These are phyloP conservation scores for Antidorcas marsupialis DNA, from an alignment of 2,113 vertebrate genomes.

Conservation along the genomic window DNA sequence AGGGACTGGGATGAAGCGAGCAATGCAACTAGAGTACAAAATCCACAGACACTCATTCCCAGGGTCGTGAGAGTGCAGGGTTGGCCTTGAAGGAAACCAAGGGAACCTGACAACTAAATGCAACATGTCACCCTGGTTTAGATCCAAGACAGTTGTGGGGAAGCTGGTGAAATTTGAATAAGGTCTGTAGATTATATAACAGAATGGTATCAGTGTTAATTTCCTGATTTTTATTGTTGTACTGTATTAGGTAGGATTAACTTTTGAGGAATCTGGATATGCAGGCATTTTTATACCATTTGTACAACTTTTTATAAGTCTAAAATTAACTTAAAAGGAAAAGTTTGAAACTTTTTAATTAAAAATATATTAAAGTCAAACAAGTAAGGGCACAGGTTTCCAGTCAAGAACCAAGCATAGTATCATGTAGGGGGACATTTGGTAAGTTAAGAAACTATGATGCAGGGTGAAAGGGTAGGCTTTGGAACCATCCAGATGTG, in stretches of 20 bases:
- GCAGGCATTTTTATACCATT: neutral
- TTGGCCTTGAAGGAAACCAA: neutral
- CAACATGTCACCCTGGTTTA: neutral
- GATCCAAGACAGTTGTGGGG: neutral
- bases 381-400: neutral
- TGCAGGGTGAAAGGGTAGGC: neutral
- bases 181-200: neutral
- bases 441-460: neutral
- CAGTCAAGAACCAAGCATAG: neutral
- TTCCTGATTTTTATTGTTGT: neutral
- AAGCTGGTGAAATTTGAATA: neutral
- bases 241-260: neutral
- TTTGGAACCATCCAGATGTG: neutral
- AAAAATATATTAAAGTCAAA: neutral
- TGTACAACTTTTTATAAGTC: neutral
- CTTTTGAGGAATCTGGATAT: neutral
- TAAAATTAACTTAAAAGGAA: constrained; percentile 29
- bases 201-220: neutral
- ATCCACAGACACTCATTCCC: neutral
- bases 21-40: neutral
- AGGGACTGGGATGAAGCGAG: neutral
- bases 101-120: neutral
- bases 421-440: neutral
- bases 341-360: neutral
- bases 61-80: accelerated